Base-by-base conservation (phyloP, 2,797 vertebrate species). In the Acridotheres tristis region DNA sequence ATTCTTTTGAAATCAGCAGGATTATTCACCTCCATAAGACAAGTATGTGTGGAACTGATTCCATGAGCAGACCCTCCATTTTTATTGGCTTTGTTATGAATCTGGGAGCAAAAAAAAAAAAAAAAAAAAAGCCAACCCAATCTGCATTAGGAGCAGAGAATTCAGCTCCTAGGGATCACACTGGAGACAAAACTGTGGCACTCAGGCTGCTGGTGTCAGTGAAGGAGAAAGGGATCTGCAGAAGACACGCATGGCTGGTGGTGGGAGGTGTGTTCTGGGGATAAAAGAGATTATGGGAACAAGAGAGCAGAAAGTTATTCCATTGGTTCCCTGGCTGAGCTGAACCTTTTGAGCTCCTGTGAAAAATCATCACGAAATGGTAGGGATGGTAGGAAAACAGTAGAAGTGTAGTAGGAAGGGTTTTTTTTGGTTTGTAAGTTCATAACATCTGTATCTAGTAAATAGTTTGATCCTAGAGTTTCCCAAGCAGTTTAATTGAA, bases 1-100 rank as follows among this genome's bases (percentile, higher is more conserved):
- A 96, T 94, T 96, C 94, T 93, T 96, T 93, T 91, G 93, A 96
- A 94, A 92, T 96, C 85, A 78, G 78, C 68, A 69, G 92, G 90
- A 96, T 93, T 96, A 96, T 95, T 93, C 88, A 89, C 93, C 90
- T 96, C 91, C 42, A 51, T 65, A 71, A 94, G 94, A 94, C 85
- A 93, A 96, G 83, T 90, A 87, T 58, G 86, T 71, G 88, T 93
- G 83, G 93, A 96, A 89, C 83, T 62, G 91, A 95, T 95, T 94
- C 85, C 3, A 1, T 63, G 89, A 94, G 71, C 74, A 63, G 88
- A 71, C 65, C n/a, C 34, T 93, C 62, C 47, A 19, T 85, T 95
- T 94, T 96, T 93, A 62, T 75, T 89, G 65, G 65, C 59, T 95
- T 85, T 10, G 1, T 85, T 90, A 77, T 2, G 89, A 81, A 73